phyloP scores from a whole-genome alignment of 2,888 invertebrate genomes.

The Gortyna flavago region DNA sequence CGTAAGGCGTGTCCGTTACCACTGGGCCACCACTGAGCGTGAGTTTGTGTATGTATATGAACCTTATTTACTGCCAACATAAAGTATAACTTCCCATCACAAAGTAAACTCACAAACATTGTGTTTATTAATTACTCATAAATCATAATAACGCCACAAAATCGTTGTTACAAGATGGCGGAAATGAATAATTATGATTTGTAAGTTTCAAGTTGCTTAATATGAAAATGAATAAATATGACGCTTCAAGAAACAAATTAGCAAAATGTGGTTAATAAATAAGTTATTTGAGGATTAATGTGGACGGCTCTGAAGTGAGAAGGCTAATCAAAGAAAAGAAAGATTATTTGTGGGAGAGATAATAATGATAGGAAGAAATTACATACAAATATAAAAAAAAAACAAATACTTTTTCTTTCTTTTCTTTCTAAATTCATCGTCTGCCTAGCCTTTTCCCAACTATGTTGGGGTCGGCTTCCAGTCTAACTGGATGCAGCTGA shows the following conservation, averaged over 20 bases:
- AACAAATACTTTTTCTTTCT: too few species aligned
- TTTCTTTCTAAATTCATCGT: too few species aligned
- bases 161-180: conserved; percentile 71
- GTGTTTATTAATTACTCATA: conserved; percentile 53
- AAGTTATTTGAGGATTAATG: neutral
- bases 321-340: neutral
- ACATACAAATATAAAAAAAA: too few species aligned
- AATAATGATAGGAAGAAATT: neutral
- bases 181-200: conserved; percentile 74
- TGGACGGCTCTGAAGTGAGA: too few species aligned
- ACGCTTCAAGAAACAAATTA: neutral
- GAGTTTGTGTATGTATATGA: too few species aligned
- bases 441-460: too few species aligned
- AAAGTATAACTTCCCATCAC: conserved; percentile 9
- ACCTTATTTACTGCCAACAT: neutral
- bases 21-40: too few species aligned
- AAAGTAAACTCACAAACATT: conserved; percentile 19
- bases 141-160: conserved; percentile 69
- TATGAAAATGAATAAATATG: conserved; percentile 40
- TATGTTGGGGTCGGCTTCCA: too few species aligned
- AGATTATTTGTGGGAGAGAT: neutral
- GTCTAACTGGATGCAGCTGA: too few species aligned
- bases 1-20: too few species aligned
- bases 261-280: neutral
- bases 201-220: conserved; percentile 56